Evolutionary conservation across 2,888 invertebrate genomes (phyloP).

Genomic region (Acleris literana): DNA sequence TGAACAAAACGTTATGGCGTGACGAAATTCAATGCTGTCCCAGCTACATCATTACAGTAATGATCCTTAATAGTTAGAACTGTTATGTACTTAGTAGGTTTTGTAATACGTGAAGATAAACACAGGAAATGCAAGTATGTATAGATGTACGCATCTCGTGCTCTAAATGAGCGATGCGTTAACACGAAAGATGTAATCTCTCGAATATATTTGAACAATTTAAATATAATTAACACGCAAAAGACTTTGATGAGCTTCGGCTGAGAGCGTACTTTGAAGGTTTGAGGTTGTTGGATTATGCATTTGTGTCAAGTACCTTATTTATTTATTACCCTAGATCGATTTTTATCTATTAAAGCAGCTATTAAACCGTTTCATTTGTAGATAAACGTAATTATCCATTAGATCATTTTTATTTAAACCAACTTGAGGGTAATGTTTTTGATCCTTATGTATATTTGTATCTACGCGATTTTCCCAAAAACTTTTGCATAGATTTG

Average conservation of each 20-base stretch:
- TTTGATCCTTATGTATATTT: too few species aligned
- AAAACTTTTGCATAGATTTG: too few species aligned
- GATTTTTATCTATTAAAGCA: too few species aligned
- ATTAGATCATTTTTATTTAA: too few species aligned
- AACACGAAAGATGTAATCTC: slow-evolving; percentile 12
- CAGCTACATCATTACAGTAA: slow-evolving; percentile 18
- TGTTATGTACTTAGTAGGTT: slow-evolving; percentile 24
- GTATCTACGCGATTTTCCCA: too few species aligned
- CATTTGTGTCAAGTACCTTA: too few species aligned
- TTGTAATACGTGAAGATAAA: slow-evolving; percentile 18
- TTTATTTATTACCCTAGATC: too few species aligned
- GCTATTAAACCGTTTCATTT: too few species aligned
- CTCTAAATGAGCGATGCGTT: slow-evolving; percentile 6
- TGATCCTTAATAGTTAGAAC: slow-evolving; percentile 16
- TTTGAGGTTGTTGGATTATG: too few species aligned
- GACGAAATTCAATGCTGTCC: slow-evolving; percentile 21
- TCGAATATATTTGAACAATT: neutral
- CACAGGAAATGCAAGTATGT: slow-evolving; percentile 14
- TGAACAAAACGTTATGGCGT: slow-evolving; percentile 20
- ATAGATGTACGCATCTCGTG: slow-evolving; percentile 17
- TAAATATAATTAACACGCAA: slow-evolving; percentile 6
- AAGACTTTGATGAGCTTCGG: neutral
- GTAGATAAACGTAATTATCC: too few species aligned
- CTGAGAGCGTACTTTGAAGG: neutral
- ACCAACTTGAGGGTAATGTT: too few species aligned